A percentile compares a stretch with the other conserved stretches of the same genome.
Conservation (phyloP, 1,140 invertebrate genomes). For the Philotrypesis tridentata region DNA sequence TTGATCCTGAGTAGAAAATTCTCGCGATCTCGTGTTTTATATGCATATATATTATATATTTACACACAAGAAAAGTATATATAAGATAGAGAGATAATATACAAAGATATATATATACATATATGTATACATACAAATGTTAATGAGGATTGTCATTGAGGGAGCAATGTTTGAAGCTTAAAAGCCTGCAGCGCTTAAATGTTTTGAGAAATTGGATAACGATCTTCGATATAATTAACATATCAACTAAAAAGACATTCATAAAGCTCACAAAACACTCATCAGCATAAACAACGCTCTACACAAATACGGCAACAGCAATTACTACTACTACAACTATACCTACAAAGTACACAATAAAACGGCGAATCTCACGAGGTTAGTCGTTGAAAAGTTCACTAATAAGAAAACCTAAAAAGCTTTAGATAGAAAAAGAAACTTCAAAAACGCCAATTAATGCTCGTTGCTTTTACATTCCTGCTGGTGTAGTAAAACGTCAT, state of each 20-base stretch:
- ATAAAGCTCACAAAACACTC: slow-evolving; percentile 24
- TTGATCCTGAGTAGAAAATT: slow-evolving; percentile 25
- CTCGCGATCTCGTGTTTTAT: slow-evolving; percentile 43
- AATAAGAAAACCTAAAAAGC: neutral
- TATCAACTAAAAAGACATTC: slow-evolving; percentile 39
- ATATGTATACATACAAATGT: slow-evolving; percentile 36
- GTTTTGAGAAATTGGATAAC: slow-evolving; percentile 31
- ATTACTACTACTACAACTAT: neutral
- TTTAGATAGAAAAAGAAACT: slow-evolving; percentile 15
- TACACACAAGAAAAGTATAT: slow-evolving; percentile 31
- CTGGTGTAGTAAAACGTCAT: slow-evolving; percentile 6
- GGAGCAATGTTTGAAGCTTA: slow-evolving; percentile 55
- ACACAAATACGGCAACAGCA: slow-evolving; percentile 4
- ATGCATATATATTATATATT: slow-evolving; percentile 40
- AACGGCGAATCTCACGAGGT: neutral
- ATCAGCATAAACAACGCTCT: neutral
- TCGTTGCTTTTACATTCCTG: slow-evolving; percentile 20
- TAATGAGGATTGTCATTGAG: slow-evolving; percentile 34
- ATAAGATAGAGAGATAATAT: slow-evolving; percentile 32
- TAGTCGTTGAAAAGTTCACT: slow-evolving; percentile 17
- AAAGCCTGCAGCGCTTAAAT: slow-evolving; percentile 15
- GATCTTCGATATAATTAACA: slow-evolving; percentile 47
- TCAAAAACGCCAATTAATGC: neutral
- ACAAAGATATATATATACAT: slow-evolving; percentile 28
- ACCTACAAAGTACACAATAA: neutral